phyloP scores from a whole-genome alignment of 2,113 vertebrate genomes.

The Lepus americanus region DNA sequence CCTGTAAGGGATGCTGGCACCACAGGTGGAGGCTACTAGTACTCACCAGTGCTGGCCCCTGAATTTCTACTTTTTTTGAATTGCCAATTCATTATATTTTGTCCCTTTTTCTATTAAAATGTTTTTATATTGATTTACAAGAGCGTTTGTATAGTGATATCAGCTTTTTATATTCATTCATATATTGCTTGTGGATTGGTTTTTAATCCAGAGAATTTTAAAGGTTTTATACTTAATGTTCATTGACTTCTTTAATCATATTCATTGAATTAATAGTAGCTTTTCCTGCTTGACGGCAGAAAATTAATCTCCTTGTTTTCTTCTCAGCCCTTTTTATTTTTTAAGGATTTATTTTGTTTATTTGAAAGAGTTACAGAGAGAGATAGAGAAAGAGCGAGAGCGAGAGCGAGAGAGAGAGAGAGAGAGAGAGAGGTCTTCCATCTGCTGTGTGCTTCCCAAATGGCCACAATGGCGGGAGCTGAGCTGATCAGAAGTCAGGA shows the following conservation, averaged over 20 bases:
- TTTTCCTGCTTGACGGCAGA: neutral
- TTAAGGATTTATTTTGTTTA: too few relatives aligned
- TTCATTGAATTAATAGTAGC: neutral
- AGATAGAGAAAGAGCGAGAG: too few relatives aligned
- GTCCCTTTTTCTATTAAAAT: conserved; percentile 19
- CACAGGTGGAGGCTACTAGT: too few relatives aligned
- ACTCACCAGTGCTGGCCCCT: too few relatives aligned
- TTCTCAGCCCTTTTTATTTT: neutral
- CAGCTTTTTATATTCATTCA: neutral
- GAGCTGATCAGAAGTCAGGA: too few relatives aligned
- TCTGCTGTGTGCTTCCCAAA: too few relatives aligned
- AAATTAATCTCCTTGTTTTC: neutral
- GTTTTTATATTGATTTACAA: conserved; percentile 4
- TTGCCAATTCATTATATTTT: conserved; percentile 19
- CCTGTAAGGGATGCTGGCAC: too few relatives aligned
- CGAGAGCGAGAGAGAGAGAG: too few relatives aligned
- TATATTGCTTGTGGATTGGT: neutral
- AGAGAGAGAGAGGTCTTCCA: too few relatives aligned
- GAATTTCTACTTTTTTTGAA: neutral
- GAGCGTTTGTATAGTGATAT: neutral
- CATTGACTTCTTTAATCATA: neutral
- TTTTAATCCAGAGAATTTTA: neutral
- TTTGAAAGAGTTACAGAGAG: too few relatives aligned
- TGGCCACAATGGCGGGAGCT: too few relatives aligned
- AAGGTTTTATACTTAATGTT: conserved; percentile 25